Percentiles rank a stretch among this genome's conserved stretches.
Evolutionary conservation across 2,797 vertebrate genomes (phyloP).

Genomic region (Scleropages formosus): DNA sequence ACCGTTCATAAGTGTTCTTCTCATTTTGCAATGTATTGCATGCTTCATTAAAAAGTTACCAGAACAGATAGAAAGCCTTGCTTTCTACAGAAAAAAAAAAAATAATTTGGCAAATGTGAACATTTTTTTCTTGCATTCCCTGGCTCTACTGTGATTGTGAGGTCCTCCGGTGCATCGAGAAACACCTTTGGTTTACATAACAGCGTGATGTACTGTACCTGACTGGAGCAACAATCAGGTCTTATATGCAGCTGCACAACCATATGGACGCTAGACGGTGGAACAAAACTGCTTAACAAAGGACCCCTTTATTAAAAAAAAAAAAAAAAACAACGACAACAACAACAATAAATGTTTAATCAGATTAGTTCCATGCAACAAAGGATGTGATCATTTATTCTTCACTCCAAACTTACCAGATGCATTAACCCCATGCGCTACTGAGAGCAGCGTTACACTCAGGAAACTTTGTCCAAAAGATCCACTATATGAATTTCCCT

Average conservation of each 20-base stretch:
- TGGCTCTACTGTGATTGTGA: background rate
- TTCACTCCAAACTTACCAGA: slow-evolving; percentile 35
- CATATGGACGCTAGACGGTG: slow-evolving; percentile 22
- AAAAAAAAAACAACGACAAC: too few relatives aligned
- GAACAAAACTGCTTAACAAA: slow-evolving; percentile 52
- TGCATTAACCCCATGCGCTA: slow-evolving; percentile 38
- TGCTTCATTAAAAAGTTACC: background rate
- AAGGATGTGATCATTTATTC: slow-evolving; percentile 39
- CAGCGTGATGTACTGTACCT: background rate
- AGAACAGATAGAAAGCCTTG: background rate
- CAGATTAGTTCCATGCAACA: slow-evolving; percentile 47
- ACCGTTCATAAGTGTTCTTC: too few relatives aligned
- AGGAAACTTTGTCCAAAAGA: background rate
- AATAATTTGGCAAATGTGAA: too few relatives aligned
- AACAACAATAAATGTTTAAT: too few relatives aligned
- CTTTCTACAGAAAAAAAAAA: too few relatives aligned
- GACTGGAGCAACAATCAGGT: background rate
- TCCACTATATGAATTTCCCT: slow-evolving; percentile 12
- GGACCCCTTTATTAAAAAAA: background rate
- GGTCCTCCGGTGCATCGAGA: slow-evolving; percentile 8
- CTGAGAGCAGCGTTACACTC: background rate
- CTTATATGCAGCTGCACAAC: background rate
- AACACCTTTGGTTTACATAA: background rate
- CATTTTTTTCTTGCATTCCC: background rate
- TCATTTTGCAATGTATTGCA: background rate